Evolutionary conservation across 2,113 vertebrate genomes (phyloP).

Genomic region (Sialia sialis): DNA sequence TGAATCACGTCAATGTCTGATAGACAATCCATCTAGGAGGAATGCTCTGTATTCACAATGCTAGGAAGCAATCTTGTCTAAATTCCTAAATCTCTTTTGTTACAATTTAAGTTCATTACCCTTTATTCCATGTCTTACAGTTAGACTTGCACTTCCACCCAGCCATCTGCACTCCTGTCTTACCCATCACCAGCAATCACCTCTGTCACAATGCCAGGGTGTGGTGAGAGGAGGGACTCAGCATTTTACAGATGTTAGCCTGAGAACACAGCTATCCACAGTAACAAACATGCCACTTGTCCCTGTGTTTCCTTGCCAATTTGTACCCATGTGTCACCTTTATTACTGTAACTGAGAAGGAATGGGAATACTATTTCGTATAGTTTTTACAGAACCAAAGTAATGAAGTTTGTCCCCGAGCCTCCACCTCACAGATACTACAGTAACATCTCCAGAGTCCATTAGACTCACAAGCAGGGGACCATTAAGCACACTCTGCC

Average conservation of each 20-base stretch:
- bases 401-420: background rate
- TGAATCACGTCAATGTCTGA: background rate
- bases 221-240: background rate
- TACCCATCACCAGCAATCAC: background rate
- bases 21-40: background rate
- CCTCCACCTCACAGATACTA: background rate
- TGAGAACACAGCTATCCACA: background rate
- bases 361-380: background rate
- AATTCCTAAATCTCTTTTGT: background rate
- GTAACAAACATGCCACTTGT: background rate
- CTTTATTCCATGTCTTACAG: background rate
- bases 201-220: background rate
- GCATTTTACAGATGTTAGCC: background rate
- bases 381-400: background rate
- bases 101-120: background rate
- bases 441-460: background rate
- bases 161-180: background rate
- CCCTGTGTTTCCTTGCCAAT: background rate
- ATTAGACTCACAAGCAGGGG: background rate
- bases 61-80: background rate
- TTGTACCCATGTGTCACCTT: background rate
- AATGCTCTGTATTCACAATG: background rate
- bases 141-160: background rate
- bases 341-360: background rate
- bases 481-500: background rate